These are phyloP conservation scores for Microchrysa polita DNA, from an alignment of 2,888 invertebrate species.

Conservation along the genomic window DNA sequence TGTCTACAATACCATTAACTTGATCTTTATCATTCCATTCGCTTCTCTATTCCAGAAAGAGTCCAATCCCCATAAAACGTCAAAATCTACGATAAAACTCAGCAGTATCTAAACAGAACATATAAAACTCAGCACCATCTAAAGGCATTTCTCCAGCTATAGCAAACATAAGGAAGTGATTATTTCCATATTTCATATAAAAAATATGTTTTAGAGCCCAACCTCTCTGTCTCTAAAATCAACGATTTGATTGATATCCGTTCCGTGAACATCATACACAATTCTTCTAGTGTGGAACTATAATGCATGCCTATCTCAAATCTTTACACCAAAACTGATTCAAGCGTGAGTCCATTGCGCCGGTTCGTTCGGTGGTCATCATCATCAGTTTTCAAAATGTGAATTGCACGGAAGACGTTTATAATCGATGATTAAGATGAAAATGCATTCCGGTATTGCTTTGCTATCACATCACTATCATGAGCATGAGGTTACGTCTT, in stretches of 20 bases:
- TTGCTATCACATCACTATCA: not conserved
- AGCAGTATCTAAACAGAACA: too few species aligned
- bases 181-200: conserved; percentile 15
- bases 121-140: too few species aligned
- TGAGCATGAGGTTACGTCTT: not conserved
- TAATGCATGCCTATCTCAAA: conserved; percentile 20
- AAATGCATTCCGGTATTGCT: conserved; percentile 24
- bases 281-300: not conserved
- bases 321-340: conserved; percentile 29
- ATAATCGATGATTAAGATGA: conserved; percentile 37
- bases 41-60: too few species aligned
- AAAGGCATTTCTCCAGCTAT: not conserved
- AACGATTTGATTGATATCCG: too few species aligned
- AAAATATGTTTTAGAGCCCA: not conserved
- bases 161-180: conserved; percentile 12
- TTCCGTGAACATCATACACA: too few species aligned
- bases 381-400: conserved; percentile 27
- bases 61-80: too few species aligned
- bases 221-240: too few species aligned
- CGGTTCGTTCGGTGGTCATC: too few species aligned
- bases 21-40: too few species aligned
- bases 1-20: too few species aligned
- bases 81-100: too few species aligned
- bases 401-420: conserved; percentile 37
- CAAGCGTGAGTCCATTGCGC: conserved; percentile 6